phyloP scores from a whole-genome alignment of 2,888 invertebrate genomes.

The Nomada fabriciana region DNA sequence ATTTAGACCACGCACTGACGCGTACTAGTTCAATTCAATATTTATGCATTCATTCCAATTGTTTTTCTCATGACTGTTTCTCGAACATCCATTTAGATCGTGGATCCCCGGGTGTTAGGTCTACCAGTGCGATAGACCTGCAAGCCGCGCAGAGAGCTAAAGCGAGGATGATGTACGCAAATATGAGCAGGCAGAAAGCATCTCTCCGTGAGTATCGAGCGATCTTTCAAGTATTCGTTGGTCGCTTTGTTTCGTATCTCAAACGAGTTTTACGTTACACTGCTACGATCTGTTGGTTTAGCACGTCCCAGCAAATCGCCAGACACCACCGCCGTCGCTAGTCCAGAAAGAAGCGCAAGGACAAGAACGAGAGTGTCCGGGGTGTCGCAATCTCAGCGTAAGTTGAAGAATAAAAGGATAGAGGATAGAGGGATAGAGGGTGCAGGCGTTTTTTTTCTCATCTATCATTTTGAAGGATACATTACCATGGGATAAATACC shows the following conservation, averaged over 20 bases:
- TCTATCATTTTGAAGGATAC: too few species aligned
- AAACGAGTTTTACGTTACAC: neutral
- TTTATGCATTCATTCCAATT: neutral
- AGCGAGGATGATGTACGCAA: constrained; percentile 92
- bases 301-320: constrained; percentile 89
- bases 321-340: constrained; percentile 85
- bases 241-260: neutral
- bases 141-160: constrained; percentile 95
- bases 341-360: constrained; percentile 87
- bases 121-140: constrained; percentile 97
- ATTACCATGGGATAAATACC: too few species aligned
- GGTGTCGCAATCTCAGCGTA: constrained; percentile 97
- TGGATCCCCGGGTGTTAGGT: constrained; percentile 85
- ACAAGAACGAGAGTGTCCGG: constrained; percentile 89
- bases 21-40: constrained; percentile 3
- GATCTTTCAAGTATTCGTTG: constrained; percentile 15
- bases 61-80: neutral
- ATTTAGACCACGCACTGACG: constrained; percentile 35
- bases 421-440: too few species aligned
- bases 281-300: constrained; percentile 76
- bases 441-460: too few species aligned
- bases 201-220: constrained; percentile 89
- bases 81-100: constrained; percentile 63
- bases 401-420: constrained; percentile 82
- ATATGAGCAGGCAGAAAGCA: constrained; percentile 91